phyloP scores from a whole-genome alignment of 2,797 vertebrate genomes.

The Harpagifer antarcticus region DNA sequence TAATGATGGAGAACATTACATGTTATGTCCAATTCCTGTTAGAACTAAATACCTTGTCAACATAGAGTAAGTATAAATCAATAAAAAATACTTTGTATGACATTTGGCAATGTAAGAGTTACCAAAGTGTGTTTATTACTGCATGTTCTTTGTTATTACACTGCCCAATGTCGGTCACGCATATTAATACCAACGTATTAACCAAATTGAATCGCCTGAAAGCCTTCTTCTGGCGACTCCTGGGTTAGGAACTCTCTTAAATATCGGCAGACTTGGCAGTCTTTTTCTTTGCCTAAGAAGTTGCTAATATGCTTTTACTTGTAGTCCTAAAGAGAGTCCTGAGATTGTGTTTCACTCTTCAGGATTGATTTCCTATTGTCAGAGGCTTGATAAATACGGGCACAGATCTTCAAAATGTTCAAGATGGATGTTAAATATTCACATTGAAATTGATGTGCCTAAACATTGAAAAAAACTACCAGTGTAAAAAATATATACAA shows the following conservation, averaged over 20 bases:
- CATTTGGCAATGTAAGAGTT: no score
- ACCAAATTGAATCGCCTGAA: neutral
- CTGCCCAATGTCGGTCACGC: neutral
- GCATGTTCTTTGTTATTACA: no score
- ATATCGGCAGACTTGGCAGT: neutral
- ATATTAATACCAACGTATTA: neutral
- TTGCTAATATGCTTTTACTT: neutral
- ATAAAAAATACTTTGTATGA: neutral
- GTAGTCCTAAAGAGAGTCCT: neutral
- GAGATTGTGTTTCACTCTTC: no score
- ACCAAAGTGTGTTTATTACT: neutral
- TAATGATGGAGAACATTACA: no score
- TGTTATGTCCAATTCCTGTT: neutral
- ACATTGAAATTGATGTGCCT: neutral
- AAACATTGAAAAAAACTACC: neutral
- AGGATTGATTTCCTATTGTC: neutral
- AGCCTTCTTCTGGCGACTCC: neutral
- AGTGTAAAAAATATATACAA: neutral
- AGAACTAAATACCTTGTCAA: neutral
- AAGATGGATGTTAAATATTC: neutral
- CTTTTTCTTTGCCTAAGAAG: neutral
- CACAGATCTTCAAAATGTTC: neutral
- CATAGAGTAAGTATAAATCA: neutral
- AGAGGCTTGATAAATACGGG: neutral
- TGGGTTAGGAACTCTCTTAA: neutral